These are phyloP conservation scores for Leptinotarsa lineolata DNA, from an alignment of 1,140 invertebrate species.

Conservation along the genomic window DNA sequence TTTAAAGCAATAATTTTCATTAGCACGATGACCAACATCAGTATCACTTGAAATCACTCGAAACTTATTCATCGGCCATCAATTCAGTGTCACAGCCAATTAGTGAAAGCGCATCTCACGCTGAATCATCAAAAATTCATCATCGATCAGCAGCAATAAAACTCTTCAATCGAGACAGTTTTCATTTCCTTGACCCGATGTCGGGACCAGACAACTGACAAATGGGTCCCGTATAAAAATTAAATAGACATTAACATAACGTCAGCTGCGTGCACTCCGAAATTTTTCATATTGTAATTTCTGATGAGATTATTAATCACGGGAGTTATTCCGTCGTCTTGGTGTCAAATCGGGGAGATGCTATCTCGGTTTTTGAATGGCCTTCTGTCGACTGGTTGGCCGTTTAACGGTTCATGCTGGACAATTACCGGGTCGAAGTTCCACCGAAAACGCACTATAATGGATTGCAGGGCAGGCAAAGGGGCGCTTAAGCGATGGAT, in stretches of 20 bases:
- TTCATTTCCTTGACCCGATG: neutral
- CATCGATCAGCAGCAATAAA: no score
- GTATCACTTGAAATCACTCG: no score
- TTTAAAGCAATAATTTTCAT: no score
- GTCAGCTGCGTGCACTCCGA: neutral
- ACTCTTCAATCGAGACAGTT: no score
- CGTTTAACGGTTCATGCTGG: neutral
- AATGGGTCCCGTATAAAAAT: neutral
- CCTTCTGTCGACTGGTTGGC: slow-evolving; percentile 12
- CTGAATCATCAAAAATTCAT: no score
- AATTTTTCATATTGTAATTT: slow-evolving; percentile 14
- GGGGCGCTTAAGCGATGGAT: no score
- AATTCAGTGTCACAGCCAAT: no score
- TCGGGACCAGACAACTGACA: neutral
- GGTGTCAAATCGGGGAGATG: slow-evolving; percentile 7
- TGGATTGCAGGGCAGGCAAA: neutral
- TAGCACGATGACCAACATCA: no score
- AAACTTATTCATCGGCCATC: no score
- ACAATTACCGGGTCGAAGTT: neutral
- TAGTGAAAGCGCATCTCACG: no score
- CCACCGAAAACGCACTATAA: neutral
- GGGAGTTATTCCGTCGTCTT: neutral
- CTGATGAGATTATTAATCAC: slow-evolving; percentile 19
- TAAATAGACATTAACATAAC: slow-evolving; percentile 3
- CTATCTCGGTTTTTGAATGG: slow-evolving; percentile 16